phyloP scores from a whole-genome alignment of 1,140 invertebrate genomes.

The Megalonaias nervosa region DNA sequence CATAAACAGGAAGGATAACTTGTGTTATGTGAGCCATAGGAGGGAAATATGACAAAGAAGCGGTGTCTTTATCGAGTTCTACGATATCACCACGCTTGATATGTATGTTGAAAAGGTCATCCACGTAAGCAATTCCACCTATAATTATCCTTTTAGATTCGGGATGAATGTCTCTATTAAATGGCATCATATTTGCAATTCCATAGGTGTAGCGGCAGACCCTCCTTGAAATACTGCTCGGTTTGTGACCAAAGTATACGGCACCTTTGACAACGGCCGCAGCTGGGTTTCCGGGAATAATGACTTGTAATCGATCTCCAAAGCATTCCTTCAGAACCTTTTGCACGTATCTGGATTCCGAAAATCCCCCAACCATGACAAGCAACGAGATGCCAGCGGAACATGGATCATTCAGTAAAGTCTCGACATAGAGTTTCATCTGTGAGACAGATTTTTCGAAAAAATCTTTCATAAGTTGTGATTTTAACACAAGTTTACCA shows the following conservation, averaged over 20 bases:
- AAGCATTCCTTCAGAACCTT: conserved; percentile 6
- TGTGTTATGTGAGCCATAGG: conserved; percentile 1
- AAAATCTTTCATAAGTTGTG: conserved; percentile 2
- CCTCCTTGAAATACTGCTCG: conserved; percentile 1
- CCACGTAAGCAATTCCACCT: background rate
- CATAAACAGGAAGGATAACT: conserved; percentile 18
- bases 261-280: conserved; percentile 13
- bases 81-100: conserved; percentile 19
- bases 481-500: conserved; percentile 5
- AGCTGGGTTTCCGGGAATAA: conserved; percentile 14
- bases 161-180: conserved; percentile 5
- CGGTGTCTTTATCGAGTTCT: background rate
- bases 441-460: conserved; percentile 4
- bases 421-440: background rate
- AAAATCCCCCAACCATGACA: conserved; percentile 21
- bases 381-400: background rate
- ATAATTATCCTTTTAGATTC: conserved; percentile 6
- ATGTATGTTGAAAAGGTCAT: conserved; percentile 22
- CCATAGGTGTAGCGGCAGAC: conserved; percentile 22
- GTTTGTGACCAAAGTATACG: conserved; percentile 16
- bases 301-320: background rate
- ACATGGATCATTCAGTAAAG: too few species aligned
- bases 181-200: conserved; percentile 21
- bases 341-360: conserved; percentile 10
- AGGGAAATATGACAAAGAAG: conserved; percentile 6